Evolutionary conservation across 1,140 invertebrate species (phyloP).

Genomic region (Matsumurasca onukii): DNA sequence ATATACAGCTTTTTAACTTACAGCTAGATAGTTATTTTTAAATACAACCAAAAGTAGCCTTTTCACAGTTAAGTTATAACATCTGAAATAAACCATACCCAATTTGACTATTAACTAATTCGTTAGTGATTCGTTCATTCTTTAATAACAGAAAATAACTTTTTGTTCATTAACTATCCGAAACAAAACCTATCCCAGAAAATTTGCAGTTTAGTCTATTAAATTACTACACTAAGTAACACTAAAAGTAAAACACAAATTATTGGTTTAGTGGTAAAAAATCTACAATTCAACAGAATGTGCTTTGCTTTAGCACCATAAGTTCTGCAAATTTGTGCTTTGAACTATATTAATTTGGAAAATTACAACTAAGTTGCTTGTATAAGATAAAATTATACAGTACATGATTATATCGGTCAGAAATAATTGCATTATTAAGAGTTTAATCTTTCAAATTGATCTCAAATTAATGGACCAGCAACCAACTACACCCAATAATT

Average conservation of each 20-base stretch:
- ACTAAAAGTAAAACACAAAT: not conserved
- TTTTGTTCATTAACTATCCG: not conserved
- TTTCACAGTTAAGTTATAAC: not conserved
- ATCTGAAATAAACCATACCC: not conserved
- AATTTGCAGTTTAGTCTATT: not conserved
- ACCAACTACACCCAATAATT: too few species aligned
- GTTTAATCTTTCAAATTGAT: too few species aligned
- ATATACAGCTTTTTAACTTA: not conserved
- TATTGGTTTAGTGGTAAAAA: not conserved
- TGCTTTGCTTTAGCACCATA: not conserved
- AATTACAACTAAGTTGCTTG: too few species aligned
- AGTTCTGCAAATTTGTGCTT: too few species aligned
- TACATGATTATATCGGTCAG: too few species aligned
- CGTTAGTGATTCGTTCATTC: conserved; percentile 16
- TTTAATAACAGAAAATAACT: not conserved
- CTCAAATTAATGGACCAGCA: too few species aligned
- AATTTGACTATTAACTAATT: conserved; percentile 15
- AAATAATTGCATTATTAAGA: too few species aligned
- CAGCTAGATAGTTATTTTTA: not conserved
- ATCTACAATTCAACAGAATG: not conserved
- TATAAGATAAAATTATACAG: too few species aligned
- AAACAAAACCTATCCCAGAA: not conserved
- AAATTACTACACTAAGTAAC: not conserved
- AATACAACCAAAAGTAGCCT: not conserved
- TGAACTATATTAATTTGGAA: too few species aligned